phyloP scores from a whole-genome alignment of 2,888 invertebrate species.

The Molanna angustata region DNA sequence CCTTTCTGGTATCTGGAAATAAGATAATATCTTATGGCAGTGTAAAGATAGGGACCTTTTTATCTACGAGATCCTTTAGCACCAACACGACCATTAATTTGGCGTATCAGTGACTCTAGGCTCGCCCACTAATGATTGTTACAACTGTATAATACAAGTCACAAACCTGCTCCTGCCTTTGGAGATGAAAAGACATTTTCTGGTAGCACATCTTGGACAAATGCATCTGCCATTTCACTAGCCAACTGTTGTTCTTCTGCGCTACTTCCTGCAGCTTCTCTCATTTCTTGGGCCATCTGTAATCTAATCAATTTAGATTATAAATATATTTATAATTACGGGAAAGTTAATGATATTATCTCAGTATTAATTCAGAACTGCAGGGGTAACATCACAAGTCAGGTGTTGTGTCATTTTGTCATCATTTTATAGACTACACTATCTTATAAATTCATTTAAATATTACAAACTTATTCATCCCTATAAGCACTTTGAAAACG shows the following conservation, averaged over 20 bases:
- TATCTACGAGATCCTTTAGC: slow-evolving; percentile 31
- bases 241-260: slow-evolving; percentile 95
- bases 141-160: not conserved
- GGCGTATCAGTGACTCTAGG: slow-evolving; percentile 31
- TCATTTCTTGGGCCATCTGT: slow-evolving; percentile 99
- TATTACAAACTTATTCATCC: no score
- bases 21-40: slow-evolving; percentile 18
- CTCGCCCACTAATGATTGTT: slow-evolving; percentile 17
- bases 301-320: slow-evolving; percentile 52
- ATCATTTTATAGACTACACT: slow-evolving; percentile 40
- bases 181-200: slow-evolving; percentile 95
- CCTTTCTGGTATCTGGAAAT: slow-evolving; percentile 24
- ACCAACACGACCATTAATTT: slow-evolving; percentile 26
- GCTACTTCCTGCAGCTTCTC: slow-evolving; percentile 83
- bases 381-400: slow-evolving; percentile 30
- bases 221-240: slow-evolving; percentile 96
- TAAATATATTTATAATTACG: not conserved
- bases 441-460: no score
- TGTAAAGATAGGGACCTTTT: slow-evolving; percentile 21
- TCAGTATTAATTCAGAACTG: slow-evolving; percentile 29
- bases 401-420: slow-evolving; percentile 43
- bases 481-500: no score
- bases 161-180: slow-evolving; percentile 76
- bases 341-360: not conserved
- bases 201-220: slow-evolving; percentile 90